Conservation (phyloP, 2,888 invertebrate genomes). For the Conchocele bisecta region DNA sequence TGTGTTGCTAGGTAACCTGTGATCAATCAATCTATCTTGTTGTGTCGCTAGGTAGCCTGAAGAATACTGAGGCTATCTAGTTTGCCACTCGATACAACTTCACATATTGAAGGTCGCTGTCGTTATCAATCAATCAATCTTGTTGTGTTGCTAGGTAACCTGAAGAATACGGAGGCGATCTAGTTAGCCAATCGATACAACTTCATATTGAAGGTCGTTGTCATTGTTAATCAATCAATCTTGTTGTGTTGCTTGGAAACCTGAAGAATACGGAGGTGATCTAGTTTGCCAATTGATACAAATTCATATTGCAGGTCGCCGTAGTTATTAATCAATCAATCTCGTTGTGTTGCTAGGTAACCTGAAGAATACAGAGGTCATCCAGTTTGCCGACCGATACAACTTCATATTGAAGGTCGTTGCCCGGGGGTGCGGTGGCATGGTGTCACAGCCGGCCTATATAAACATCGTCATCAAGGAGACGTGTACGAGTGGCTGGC, state of each 20-base stretch:
- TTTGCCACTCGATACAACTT: no score
- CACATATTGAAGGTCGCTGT: constrained; percentile 95
- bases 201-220: constrained; percentile 96
- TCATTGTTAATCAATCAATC: no score
- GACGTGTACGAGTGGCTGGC: constrained; percentile 91
- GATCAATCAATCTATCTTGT: no score
- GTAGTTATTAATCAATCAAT: constrained; percentile 84
- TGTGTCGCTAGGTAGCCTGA: no score
- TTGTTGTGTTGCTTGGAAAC: constrained; percentile 52
- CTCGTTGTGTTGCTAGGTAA: constrained; percentile 52
- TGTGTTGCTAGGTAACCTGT: no score
- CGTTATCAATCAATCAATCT: not conserved
- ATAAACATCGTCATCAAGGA: constrained; percentile 97
- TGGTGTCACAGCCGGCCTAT: constrained; percentile 95
- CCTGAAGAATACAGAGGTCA: constrained; percentile 95
- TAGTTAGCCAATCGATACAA: no score
- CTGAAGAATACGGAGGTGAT: constrained; percentile 96
- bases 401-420: constrained; percentile 97
- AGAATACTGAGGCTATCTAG: no score
- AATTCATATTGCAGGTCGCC: constrained; percentile 96
- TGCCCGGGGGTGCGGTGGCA: constrained; percentile 98
- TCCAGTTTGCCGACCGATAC: constrained; percentile 96
- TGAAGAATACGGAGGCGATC: no score
- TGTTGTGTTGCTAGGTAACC: no score
- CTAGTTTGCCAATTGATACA: constrained; percentile 95